Conservation (phyloP, 2,888 invertebrate species). For the Hydrotaea cyrtoneurina region DNA sequence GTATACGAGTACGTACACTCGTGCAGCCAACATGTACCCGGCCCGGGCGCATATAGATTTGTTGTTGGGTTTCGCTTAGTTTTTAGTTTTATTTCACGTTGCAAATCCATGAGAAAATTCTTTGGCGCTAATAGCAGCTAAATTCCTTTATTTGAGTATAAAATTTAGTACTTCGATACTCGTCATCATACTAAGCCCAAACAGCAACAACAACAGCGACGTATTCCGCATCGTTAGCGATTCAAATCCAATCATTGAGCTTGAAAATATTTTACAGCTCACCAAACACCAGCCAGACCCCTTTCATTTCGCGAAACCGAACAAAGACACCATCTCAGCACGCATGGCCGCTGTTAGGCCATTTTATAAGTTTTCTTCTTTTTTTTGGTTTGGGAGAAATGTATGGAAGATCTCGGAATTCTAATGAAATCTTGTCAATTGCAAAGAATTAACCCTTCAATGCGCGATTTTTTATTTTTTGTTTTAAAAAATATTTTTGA, state of each 20-base stretch:
- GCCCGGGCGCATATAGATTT: slow-evolving; percentile 63
- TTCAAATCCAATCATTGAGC: slow-evolving; percentile 59
- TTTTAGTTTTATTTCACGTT: slow-evolving; percentile 63
- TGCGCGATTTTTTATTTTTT: no score
- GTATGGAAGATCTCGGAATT: not conserved
- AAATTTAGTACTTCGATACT: slow-evolving; percentile 36
- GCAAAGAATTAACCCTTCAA: no score
- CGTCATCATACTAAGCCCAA: not conserved
- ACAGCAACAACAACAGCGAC: slow-evolving; percentile 24
- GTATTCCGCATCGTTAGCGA: slow-evolving; percentile 23
- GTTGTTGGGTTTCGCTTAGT: slow-evolving; percentile 71
- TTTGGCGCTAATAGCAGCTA: slow-evolving; percentile 79
- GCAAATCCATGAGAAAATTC: slow-evolving; percentile 79
- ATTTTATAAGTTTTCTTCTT: no score
- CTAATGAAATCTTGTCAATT: not conserved
- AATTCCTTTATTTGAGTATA: slow-evolving; percentile 72
- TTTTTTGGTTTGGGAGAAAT: not conserved
- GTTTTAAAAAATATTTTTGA: no score
- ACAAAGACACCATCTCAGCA: not conserved
- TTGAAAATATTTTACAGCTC: slow-evolving; percentile 17
- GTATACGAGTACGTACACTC: slow-evolving; percentile 27
- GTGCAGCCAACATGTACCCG: slow-evolving; percentile 13
- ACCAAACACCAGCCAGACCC: not conserved
- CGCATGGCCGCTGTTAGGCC: not conserved
- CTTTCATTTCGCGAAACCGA: no score